Percentiles rank a stretch among this genome's conserved stretches.
phyloP scores from a whole-genome alignment of 2,797 vertebrate genomes.

The Diglossa cyanea region DNA sequence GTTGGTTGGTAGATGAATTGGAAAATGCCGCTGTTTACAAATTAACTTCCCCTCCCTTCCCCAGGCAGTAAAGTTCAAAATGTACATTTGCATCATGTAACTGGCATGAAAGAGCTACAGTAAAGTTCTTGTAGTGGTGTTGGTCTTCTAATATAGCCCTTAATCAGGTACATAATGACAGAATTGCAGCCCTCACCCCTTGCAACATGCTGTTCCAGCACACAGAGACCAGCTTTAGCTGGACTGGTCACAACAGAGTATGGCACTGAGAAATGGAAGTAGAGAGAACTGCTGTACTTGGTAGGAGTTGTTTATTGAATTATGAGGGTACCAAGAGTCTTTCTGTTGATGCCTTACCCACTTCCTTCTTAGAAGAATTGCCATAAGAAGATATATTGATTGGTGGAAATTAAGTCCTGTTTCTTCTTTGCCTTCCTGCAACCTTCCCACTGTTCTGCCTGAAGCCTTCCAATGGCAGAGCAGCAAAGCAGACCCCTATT shows the following conservation, averaged over 20 bases:
- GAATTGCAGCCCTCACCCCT: not conserved
- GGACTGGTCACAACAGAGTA: not conserved
- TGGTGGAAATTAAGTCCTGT: not conserved
- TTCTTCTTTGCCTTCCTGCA: not conserved
- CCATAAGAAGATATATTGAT: not conserved
- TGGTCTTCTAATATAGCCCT: not conserved
- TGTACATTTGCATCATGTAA: not conserved
- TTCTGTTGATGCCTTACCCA: not conserved
- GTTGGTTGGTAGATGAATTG: conserved; percentile 41
- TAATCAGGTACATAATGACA: not conserved
- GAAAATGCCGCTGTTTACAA: conserved; percentile 13
- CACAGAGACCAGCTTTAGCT: not conserved
- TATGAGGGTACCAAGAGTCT: not conserved
- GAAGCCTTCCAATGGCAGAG: not conserved
- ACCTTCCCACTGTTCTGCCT: not conserved
- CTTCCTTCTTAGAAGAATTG: not conserved
- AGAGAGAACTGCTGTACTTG: not conserved
- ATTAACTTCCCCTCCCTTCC: not conserved
- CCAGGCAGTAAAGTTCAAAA: not conserved
- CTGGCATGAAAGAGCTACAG: not conserved
- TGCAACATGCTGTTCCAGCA: not conserved
- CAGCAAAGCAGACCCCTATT: not conserved
- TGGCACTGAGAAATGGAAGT: not conserved
- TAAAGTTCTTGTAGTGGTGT: not conserved
- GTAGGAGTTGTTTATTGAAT: not conserved